A percentile compares a stretch with the other conserved stretches of the same genome.
Conservation (phyloP, 1,140 invertebrate genomes). For the Cryptotermes secundus region DNA sequence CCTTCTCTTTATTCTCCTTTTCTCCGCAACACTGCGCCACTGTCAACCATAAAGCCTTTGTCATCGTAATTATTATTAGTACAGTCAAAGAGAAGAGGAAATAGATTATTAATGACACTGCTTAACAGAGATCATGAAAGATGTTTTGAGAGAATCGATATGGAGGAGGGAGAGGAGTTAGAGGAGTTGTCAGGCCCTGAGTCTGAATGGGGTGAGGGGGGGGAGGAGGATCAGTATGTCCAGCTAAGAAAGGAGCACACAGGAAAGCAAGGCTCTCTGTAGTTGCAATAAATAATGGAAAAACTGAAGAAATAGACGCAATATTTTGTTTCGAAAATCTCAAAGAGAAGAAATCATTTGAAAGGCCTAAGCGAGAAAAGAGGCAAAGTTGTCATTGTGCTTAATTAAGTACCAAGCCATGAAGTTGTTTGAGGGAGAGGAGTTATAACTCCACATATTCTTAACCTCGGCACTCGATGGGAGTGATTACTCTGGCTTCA, state of each 20-base stretch:
- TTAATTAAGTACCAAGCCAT: too few species aligned
- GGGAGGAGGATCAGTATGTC: neutral
- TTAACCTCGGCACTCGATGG: too few species aligned
- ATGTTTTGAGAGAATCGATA: conserved; percentile 1
- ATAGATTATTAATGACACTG: conserved; percentile 19
- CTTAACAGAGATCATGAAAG: neutral
- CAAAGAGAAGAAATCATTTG: too few species aligned
- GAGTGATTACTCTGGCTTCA: too few species aligned
- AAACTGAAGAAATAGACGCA: neutral
- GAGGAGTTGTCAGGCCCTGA: neutral
- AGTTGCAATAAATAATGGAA: neutral
- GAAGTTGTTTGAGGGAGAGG: too few species aligned
- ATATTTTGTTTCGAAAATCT: too few species aligned
- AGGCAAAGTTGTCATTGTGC: too few species aligned
- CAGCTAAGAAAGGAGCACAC: neutral
- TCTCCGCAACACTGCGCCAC: conserved; percentile 22
- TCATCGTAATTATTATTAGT: conserved; percentile 31
- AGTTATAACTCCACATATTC: too few species aligned
- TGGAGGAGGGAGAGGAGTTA: neutral
- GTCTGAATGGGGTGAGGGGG: neutral
- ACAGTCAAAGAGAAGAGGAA: conserved; percentile 23
- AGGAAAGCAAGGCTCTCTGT: neutral
- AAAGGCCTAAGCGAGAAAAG: too few species aligned
- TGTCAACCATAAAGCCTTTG: conserved; percentile 30
- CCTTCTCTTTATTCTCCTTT: conserved; percentile 18